These are phyloP conservation scores for Tursiops truncatus DNA, from an alignment of 2,113 vertebrate species.

Conservation along the genomic window DNA sequence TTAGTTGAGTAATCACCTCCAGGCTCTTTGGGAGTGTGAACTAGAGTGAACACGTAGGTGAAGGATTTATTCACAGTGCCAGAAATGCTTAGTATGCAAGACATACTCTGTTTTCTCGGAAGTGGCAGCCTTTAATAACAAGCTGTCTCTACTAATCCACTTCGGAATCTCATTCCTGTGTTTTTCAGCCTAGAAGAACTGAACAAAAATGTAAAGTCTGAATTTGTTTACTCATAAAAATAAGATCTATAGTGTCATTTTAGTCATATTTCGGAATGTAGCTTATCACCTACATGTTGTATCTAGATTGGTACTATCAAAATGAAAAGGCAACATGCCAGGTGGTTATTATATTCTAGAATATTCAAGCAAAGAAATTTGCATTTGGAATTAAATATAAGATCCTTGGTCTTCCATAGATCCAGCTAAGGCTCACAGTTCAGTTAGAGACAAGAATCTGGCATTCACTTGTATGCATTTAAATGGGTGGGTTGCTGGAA, in stretches of 20 bases:
- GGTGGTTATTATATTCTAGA: not conserved
- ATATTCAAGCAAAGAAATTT: slow-evolving; percentile 21
- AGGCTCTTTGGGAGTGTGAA: not conserved
- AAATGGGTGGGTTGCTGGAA: not conserved
- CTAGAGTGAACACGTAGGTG: not conserved
- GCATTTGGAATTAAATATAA: not conserved
- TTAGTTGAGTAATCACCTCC: slow-evolving; percentile 28
- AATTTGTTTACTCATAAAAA: slow-evolving; percentile 3
- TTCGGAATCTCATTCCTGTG: not conserved
- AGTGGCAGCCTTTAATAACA: not conserved
- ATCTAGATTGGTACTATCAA: not conserved
- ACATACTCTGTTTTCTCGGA: not conserved
- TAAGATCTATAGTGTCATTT: not conserved
- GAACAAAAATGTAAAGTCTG: not conserved
- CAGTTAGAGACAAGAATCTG: not conserved
- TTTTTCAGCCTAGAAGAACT: not conserved
- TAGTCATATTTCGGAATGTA: not conserved
- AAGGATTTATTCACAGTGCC: not conserved
- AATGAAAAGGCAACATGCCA: not conserved
- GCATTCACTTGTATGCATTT: not conserved
- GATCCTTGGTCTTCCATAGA: not conserved
- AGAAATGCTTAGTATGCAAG: not conserved
- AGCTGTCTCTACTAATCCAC: not conserved
- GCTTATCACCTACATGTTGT: not conserved
- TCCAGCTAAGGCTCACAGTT: not conserved